A percentile compares a stretch with the other conserved stretches of the same genome.
phyloP scores from a whole-genome alignment of 2,113 vertebrate species.

The Rallus limicola region DNA sequence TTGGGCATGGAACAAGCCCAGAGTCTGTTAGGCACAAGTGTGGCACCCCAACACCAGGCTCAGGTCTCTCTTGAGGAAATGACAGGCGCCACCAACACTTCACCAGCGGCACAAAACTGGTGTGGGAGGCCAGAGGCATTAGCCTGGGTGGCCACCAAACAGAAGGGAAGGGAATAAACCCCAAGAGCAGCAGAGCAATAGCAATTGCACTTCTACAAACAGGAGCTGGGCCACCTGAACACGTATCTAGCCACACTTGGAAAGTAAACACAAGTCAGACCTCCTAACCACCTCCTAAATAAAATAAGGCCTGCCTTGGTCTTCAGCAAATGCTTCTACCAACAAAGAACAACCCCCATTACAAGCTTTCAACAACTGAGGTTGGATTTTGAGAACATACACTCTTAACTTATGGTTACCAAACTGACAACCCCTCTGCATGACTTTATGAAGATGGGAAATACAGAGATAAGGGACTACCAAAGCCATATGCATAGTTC shows the following conservation, averaged over 20 bases:
- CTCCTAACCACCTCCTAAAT: neutral
- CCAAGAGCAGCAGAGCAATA: neutral
- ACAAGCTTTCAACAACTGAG: neutral
- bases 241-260: too few relatives aligned
- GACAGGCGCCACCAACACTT: neutral
- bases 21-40: neutral
- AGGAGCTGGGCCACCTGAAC: neutral
- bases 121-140: neutral
- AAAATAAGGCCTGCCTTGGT: neutral
- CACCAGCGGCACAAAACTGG: neutral
- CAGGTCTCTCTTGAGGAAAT: fast-evolving
- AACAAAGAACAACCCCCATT: neutral
- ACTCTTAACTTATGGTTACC: neutral
- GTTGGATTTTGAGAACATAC: neutral
- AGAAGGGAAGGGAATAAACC: neutral
- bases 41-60: neutral
- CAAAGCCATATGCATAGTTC: neutral
- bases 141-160: too few relatives aligned
- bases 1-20: too few relatives aligned
- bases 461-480: neutral
- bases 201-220: neutral
- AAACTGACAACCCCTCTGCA: neutral
- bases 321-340: neutral
- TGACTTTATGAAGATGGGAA: neutral
- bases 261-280: neutral